These are phyloP conservation scores for Proteles cristata DNA, from an alignment of 2,113 vertebrate species.

Conservation along the genomic window DNA sequence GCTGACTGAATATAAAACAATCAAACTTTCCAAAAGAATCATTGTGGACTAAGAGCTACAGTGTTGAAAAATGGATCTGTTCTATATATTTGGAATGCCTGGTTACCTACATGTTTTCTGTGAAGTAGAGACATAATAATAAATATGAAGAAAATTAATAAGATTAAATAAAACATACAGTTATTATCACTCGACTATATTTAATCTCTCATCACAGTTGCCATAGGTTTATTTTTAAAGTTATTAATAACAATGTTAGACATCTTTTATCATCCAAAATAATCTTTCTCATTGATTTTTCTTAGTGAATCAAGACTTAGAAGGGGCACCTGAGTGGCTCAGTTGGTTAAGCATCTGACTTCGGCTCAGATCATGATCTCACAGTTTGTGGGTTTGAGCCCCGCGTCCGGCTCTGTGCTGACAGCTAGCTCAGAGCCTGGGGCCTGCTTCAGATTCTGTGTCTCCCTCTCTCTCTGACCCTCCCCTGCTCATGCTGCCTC, in stretches of 20 bases:
- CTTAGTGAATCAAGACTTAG: slow-evolving; percentile 39
- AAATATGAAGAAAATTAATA: slow-evolving; percentile 30
- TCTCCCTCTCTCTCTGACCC: too few species aligned
- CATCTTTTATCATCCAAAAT: not conserved
- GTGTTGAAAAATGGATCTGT: not conserved
- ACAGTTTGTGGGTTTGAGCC: too few species aligned
- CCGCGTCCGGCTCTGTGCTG: too few species aligned
- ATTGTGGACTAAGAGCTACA: not conserved
- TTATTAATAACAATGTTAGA: not conserved
- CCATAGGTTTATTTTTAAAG: not conserved
- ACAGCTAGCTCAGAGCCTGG: too few species aligned
- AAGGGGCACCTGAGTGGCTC: not conserved
- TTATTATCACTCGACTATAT: not conserved
- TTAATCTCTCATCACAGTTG: not conserved
- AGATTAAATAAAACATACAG: not conserved
- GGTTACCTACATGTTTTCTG: not conserved
- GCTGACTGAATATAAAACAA: not conserved
- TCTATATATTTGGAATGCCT: not conserved
- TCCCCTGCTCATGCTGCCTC: too few species aligned
- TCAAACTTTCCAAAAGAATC: not conserved
- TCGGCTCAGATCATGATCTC: too few species aligned
- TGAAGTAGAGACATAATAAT: not conserved
- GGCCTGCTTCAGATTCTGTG: too few species aligned
- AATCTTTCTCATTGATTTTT: slow-evolving; percentile 52
- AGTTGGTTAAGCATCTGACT: too few species aligned